phyloP scores from a whole-genome alignment of 1,140 invertebrate species.

The Cotesia chilonis region DNA sequence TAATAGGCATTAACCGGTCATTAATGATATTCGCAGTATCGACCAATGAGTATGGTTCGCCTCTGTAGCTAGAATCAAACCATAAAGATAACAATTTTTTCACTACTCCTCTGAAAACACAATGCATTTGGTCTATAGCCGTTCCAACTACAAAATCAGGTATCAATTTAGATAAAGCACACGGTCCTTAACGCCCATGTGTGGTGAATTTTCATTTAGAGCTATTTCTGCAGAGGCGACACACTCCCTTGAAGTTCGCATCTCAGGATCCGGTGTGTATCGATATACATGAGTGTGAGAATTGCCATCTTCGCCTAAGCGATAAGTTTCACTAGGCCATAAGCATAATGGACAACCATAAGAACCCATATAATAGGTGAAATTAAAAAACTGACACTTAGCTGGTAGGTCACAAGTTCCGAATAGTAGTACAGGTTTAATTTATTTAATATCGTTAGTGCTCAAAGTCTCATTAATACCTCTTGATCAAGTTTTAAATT shows the following conservation, averaged over 20 bases:
- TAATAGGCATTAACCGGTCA: slow-evolving; percentile 30
- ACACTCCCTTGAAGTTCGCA: neutral
- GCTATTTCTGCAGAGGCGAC: neutral
- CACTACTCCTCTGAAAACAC: slow-evolving; percentile 11
- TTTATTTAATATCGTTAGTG: neutral
- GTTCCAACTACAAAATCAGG: slow-evolving; percentile 35
- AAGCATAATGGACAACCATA: neutral
- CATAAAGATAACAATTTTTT: slow-evolving; percentile 31
- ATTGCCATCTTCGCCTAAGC: neutral
- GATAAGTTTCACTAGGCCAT: neutral
- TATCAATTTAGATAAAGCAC: slow-evolving; percentile 28
- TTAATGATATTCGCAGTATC: slow-evolving; percentile 23
- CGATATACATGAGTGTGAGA: neutral
- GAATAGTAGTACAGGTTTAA: neutral
- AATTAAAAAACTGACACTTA: neutral
- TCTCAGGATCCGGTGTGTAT: slow-evolving; percentile 17
- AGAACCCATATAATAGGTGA: neutral
- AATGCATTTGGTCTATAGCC: slow-evolving; percentile 25
- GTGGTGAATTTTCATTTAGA: neutral
- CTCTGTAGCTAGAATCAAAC: slow-evolving; percentile 27
- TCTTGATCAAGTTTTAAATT: neutral
- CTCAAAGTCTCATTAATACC: slow-evolving; percentile 7
- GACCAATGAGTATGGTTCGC: slow-evolving; percentile 26
- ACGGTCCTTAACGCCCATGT: slow-evolving; percentile 26
- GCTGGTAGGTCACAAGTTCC: slow-evolving; percentile 10